Evolutionary conservation across 2,113 vertebrate species (phyloP), one percentile per base, ranked within the genome.

Genomic region (Alosa alosa): DNA sequence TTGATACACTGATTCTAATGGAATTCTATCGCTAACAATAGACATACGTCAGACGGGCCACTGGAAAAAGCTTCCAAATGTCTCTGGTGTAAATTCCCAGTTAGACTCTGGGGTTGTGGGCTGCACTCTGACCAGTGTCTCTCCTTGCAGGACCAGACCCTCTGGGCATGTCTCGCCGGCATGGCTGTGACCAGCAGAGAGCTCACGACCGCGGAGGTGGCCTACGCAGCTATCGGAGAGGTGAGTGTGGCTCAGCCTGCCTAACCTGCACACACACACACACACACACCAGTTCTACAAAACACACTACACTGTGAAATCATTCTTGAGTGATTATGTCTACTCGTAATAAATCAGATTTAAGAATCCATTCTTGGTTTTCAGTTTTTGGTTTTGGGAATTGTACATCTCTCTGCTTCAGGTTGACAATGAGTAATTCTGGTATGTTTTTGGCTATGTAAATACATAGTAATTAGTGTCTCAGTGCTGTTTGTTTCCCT

Each of bases 141-240:
- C 1, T 75, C 72, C 86, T 52, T 91, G 22, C 86, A 99, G 98
- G 97, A 99, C 49, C 96, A 96, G 81, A 95, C 94, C 46, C 87
- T 98, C 89, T 99, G 98, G 98, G 96, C 98, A 0, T 99, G 98
- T 86, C 94, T 99, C n/a, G 98, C 98, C 86, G 97, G 97, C 36
- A 97, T 99, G 98, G 96, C 98, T 0, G 95, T 99, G 93, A 95
- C 96, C 90, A 96, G 88, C 91, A 93, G 94, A 87, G 97, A 99
- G 84, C 96, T 99, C 93, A 94, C 85, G 68, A 97, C 97, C 2
- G 98, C 98, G 5, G 97, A 99, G 87, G 95, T 97, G 0, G 97
- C 97, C 85, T 99, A 99, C 0, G 97, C 98, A 0, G 96, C 98
- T 0, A 96, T 98, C 0, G 95, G 96, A 22, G 96, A 99, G 95